These are phyloP conservation scores for Manis pentadactyla DNA, from an alignment of 2,797 vertebrate genomes.

Conservation along the genomic window DNA sequence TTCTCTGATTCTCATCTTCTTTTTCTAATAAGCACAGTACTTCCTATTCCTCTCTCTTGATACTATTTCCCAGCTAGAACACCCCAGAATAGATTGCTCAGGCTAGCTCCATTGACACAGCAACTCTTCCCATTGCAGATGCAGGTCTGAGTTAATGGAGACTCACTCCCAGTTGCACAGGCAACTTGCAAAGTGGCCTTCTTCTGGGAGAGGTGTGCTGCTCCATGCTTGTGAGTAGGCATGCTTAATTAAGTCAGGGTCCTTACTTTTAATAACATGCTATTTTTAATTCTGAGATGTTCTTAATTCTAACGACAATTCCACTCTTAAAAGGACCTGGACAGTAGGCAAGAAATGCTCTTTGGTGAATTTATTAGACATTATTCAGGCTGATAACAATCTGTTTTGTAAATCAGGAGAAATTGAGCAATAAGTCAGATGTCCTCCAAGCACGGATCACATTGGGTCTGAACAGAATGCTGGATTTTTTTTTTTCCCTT, in stretches of 20 bases:
- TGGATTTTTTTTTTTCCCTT: neutral
- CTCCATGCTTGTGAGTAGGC: constrained; percentile 6
- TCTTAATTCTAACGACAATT: constrained; percentile 61
- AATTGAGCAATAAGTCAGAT: constrained; percentile 39
- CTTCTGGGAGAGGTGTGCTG: neutral
- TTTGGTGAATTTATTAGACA: constrained; percentile 42
- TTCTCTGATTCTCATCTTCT: constrained; percentile 57
- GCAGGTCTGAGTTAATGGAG: neutral
- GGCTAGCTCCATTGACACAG: neutral
- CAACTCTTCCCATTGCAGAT: neutral
- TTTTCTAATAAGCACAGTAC: constrained; percentile 41
- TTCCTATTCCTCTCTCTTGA: constrained; percentile 50
- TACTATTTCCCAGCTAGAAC: constrained; percentile 23
- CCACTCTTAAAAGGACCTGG: neutral
- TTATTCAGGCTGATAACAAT: constrained; percentile 47
- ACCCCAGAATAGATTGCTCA: constrained; percentile 60
- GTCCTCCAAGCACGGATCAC: neutral
- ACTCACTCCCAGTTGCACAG: neutral
- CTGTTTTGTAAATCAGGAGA: constrained; percentile 55
- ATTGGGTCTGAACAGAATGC: constrained; percentile 33
- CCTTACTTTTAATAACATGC: constrained; percentile 71
- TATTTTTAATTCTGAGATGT: constrained; percentile 72
- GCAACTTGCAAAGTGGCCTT: neutral
- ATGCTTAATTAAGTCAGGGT: constrained; percentile 64
- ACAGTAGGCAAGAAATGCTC: neutral